Percentiles rank a stretch among this genome's conserved stretches.
Evolutionary conservation across 2,113 vertebrate genomes (phyloP).

Genomic region (Phoxinus phoxinus): DNA sequence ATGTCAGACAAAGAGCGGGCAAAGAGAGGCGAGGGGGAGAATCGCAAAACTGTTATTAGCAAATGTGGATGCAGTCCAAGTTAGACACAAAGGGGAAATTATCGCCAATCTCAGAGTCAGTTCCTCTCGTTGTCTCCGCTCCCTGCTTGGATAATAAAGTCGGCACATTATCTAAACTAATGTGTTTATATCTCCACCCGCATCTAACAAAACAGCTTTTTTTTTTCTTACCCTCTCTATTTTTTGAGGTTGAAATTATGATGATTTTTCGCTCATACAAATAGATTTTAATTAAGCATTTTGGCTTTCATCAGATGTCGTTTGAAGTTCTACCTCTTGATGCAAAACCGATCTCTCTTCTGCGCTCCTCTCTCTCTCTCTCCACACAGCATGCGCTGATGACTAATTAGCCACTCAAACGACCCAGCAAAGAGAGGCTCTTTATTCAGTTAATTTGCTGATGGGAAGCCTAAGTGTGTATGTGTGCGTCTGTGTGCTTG

Average conservation of each 20-base stretch:
- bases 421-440: conserved; percentile 62
- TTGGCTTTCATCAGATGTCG: conserved; percentile 74
- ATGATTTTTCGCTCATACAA: conserved; percentile 68
- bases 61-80: conserved; percentile 64
- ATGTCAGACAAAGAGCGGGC: conserved; percentile 71
- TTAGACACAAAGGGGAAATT: conserved; percentile 56
- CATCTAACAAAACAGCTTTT: conserved; percentile 52
- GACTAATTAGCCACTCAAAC: conserved; percentile 69
- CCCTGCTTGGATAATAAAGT: conserved; percentile 60
- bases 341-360: conserved; percentile 62
- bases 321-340: conserved; percentile 79
- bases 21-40: conserved; percentile 55
- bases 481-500: conserved; percentile 45
- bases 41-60: conserved; percentile 72
- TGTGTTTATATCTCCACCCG: conserved; percentile 58
- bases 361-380: conserved; percentile 47
- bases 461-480: conserved; percentile 57
- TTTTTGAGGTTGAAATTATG: conserved; percentile 66
- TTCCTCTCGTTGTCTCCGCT: conserved; percentile 51
- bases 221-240: conserved; percentile 41
- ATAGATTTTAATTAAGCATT: conserved; percentile 79
- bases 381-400: conserved; percentile 62
- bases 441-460: conserved; percentile 67
- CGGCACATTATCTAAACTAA: conserved; percentile 64
- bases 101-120: conserved; percentile 50